Evolutionary conservation across 1,140 invertebrate species (phyloP), one percentile per base, ranked within the genome.

Genomic region (Atta texana): DNA sequence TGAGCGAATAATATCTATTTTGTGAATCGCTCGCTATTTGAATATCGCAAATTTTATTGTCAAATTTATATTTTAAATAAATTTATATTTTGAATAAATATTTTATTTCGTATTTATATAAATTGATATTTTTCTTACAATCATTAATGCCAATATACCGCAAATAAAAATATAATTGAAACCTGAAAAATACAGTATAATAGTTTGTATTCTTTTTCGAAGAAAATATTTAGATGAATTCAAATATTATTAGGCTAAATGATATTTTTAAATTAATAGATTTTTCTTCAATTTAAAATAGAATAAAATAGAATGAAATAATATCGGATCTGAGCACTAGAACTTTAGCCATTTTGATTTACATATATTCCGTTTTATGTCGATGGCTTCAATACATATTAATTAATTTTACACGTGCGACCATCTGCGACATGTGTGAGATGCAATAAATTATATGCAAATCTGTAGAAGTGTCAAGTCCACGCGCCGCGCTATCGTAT

Each of bases 381-480:
- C 61, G 24, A 66, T 28, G 16, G 21, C 1, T 21, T 28, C 16
- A 44, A 59, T 61, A 31, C 18, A 61, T 84, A 74, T 84, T 75
- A 59, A 63, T 74, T 57, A 82, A 49, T 81, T 44, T 69, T 21
- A 51, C 66, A 72, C 3, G 24, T 72, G 68, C 39, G 31, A 24
- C 34, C 24, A 18, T 59, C 53, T 44, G 68, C 80, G 24, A 61
- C 31, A 24, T 31, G 31, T 28, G 21, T 14, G 31, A 72, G 10
- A 71, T 8, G 18, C 53, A 21, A 61, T 74, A 28, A 74, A 82
- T 31, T 31, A 49, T 75, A 75, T 74, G 80, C 69, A 84, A 84
- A 84, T 75, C 39, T 34, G 39, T 61, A 49, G 14, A 59, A 84
- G 80, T 39, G 63, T 84, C 69, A 61, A 61, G 24, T 51, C 18